phyloP scores from a whole-genome alignment of 2,113 vertebrate species.

The Acrocephalus arundinaceus region DNA sequence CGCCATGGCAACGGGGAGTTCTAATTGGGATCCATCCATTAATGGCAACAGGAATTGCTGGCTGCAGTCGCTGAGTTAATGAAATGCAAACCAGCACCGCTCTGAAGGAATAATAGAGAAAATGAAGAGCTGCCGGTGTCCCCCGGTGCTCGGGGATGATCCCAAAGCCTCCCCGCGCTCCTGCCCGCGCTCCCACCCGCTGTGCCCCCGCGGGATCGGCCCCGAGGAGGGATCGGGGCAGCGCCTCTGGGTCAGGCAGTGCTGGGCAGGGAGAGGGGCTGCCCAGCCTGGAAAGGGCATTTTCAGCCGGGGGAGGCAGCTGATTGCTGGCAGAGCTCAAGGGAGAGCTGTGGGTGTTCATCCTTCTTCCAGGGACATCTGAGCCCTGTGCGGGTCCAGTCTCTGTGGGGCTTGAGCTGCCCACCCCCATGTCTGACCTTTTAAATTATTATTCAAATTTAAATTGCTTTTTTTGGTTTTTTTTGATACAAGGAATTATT shows the following conservation, averaged over 20 bases:
- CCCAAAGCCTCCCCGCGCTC: rapidly evolving
- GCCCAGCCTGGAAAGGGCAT: background rate
- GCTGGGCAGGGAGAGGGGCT: background rate
- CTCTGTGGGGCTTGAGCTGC: background rate
- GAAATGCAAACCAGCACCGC: constrained; percentile 50
- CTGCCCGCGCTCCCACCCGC: background rate
- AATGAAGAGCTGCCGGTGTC: background rate
- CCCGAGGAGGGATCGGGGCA: background rate
- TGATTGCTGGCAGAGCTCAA: background rate
- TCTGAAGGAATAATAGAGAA: constrained; percentile 7
- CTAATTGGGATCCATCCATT: constrained; percentile 72
- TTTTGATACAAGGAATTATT: background rate
- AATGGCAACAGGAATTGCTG: constrained; percentile 47
- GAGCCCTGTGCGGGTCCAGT: background rate
- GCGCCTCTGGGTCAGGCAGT: background rate
- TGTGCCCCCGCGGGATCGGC: too few species aligned
- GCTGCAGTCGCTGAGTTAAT: constrained; percentile 66
- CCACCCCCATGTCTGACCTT: rapidly evolving
- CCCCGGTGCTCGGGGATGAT: background rate
- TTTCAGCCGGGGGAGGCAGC: background rate
- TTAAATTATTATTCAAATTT: background rate
- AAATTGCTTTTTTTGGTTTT: background rate
- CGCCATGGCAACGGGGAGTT: constrained; percentile 60
- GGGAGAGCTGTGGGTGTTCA: rapidly evolving
- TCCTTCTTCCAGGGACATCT: background rate